A percentile compares a stretch with the other conserved stretches of the same genome.
phyloP scores from a whole-genome alignment of 2,113 vertebrate genomes.

The Porphyrio hochstetteri region DNA sequence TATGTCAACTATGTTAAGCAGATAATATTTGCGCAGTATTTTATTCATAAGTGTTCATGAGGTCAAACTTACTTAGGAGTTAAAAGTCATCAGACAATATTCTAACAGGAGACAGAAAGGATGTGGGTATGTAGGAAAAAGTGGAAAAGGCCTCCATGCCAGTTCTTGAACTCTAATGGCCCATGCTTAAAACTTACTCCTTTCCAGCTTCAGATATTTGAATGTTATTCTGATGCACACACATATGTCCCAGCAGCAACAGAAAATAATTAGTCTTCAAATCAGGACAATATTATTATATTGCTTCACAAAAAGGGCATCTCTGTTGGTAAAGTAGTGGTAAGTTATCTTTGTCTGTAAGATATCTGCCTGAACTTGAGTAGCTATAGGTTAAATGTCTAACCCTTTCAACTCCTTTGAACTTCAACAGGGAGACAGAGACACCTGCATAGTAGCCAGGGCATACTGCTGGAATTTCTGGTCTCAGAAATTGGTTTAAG shows the following conservation, averaged over 20 bases:
- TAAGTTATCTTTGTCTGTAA: not conserved
- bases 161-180: not conserved
- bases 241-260: not conserved
- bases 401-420: not conserved
- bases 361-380: not conserved
- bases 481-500: not conserved
- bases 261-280: not conserved
- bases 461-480: not conserved
- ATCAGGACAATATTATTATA: not conserved
- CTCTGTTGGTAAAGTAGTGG: not conserved
- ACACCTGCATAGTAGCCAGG: not conserved
- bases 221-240: not conserved
- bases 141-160: not conserved
- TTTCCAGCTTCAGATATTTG: not conserved
- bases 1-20: not conserved
- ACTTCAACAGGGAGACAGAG: not conserved
- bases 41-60: not conserved
- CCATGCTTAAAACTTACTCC: not conserved
- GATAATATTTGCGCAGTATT: not conserved
- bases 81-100: not conserved
- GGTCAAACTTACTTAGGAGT: not conserved
- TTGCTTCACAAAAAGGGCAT: not conserved
- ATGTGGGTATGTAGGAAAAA: fast-evolving
- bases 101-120: not conserved
- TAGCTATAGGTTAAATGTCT: not conserved